phyloP scores from a whole-genome alignment of 2,797 vertebrate species.

The Helarctos malayanus region DNA sequence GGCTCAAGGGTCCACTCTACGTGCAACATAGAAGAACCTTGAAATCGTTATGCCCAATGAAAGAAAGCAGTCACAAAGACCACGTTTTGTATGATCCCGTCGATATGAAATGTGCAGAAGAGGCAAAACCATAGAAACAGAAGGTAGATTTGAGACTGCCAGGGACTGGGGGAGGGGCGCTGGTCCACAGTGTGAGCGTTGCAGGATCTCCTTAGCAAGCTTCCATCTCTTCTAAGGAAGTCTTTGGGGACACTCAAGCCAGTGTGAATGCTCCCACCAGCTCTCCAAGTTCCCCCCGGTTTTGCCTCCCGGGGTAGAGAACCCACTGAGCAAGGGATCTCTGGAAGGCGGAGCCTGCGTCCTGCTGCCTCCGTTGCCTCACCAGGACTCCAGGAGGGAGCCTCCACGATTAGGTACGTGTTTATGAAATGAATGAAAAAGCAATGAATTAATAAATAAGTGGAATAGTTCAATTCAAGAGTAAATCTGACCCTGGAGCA shows the following conservation, averaged over 20 bases:
- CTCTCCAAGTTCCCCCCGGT: background rate
- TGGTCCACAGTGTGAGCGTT: accelerated
- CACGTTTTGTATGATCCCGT: too few relatives aligned
- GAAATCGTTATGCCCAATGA: too few relatives aligned
- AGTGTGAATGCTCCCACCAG: background rate
- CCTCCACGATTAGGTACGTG: too few relatives aligned
- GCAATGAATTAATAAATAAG: background rate
- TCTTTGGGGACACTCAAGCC: background rate
- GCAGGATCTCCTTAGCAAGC: background rate
- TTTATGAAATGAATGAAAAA: background rate
- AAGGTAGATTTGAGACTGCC: too few relatives aligned
- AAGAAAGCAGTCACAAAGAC: too few relatives aligned
- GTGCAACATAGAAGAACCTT: too few relatives aligned
- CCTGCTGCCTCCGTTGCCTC: background rate
- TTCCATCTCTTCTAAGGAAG: background rate
- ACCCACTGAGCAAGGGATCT: background rate
- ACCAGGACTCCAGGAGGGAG: background rate
- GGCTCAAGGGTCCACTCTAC: too few relatives aligned
- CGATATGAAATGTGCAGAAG: too few relatives aligned
- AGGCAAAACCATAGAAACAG: too few relatives aligned
- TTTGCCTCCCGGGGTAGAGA: background rate
- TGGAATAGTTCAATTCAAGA: background rate
- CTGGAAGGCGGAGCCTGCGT: background rate
- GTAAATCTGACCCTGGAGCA: too few relatives aligned
- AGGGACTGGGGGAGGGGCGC: too few relatives aligned